Conservation (phyloP, 2,797 vertebrate genomes). For the Notamacropus eugenii region DNA sequence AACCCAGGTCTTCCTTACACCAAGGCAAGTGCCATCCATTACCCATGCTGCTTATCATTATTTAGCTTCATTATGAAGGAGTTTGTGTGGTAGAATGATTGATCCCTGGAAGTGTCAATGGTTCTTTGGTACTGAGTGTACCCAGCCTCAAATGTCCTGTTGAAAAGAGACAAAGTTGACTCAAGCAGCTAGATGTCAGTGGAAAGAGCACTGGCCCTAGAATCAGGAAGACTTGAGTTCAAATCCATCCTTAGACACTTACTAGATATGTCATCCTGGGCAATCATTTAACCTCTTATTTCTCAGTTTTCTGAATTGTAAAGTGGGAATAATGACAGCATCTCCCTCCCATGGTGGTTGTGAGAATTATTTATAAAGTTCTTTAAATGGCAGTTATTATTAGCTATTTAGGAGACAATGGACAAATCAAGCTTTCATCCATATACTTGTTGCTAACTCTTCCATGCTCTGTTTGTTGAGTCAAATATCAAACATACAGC, state of each 20-base stretch:
- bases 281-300: not conserved
- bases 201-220: not conserved
- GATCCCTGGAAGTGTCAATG: not conserved
- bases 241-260: not conserved
- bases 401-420: not conserved
- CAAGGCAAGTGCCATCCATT: not conserved
- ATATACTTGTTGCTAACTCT: not conserved
- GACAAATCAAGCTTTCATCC: slow-evolving; percentile 39
- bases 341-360: not conserved
- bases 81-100: not conserved
- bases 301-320: not conserved
- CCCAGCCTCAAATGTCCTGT: slow-evolving; percentile 12
- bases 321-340: not conserved
- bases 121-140: not conserved
- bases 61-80: not conserved
- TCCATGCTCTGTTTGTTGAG: slow-evolving; percentile 34
- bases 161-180: not conserved
- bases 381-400: not conserved
- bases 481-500: slow-evolving; percentile 40
- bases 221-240: not conserved
- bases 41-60: not conserved
- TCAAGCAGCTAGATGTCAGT: too few species aligned
- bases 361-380: not conserved
- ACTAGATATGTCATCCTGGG: not conserved
- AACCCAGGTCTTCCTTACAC: not conserved